Percentiles rank a stretch among this genome's conserved stretches.
These are phyloP conservation scores for Drosophila ambigua DNA, from an alignment of 1,140 invertebrate genomes.

Conservation along the genomic window DNA sequence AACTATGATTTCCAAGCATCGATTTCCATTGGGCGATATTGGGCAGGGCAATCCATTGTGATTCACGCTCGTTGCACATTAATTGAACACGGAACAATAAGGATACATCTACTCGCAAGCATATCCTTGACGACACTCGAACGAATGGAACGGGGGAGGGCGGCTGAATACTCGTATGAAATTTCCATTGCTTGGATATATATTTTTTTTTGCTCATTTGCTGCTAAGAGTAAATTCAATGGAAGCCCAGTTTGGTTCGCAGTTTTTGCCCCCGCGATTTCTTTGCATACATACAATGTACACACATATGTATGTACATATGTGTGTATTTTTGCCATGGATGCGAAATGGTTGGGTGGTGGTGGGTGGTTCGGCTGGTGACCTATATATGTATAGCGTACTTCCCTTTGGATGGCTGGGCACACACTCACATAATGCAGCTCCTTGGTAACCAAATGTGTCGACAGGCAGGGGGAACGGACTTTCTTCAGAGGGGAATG, in stretches of 20 bases:
- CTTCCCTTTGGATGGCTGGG: slow-evolving; percentile 1
- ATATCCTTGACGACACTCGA: slow-evolving; percentile 75
- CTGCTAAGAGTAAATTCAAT: slow-evolving; percentile 56
- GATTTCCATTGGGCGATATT: slow-evolving; percentile 51
- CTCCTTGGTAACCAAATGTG: slow-evolving; percentile 59
- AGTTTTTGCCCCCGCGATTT: slow-evolving; percentile 26
- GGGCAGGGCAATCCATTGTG: slow-evolving; percentile 51
- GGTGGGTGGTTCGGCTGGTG: slow-evolving; percentile 1
- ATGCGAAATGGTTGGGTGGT: slow-evolving; percentile 22
- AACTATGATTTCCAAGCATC: slow-evolving; percentile 56
- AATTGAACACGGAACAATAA: slow-evolving; percentile 62
- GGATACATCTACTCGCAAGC: slow-evolving; percentile 21
- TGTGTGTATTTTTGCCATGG: slow-evolving; percentile 30
- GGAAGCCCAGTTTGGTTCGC: slow-evolving; percentile 63
- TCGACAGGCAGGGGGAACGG: no score
- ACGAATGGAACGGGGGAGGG: not conserved
- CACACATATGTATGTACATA: not conserved
- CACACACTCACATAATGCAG: slow-evolving; percentile 54
- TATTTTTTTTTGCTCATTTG: slow-evolving; percentile 47
- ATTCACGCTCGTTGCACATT: slow-evolving; percentile 79
- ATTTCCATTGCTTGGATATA: slow-evolving; percentile 61
- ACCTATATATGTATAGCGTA: slow-evolving; percentile 38
- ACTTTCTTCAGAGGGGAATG: no score
- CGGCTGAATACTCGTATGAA: slow-evolving; percentile 52
- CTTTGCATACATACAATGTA: slow-evolving; percentile 21